These are phyloP conservation scores for Microcebus jonahi DNA, from an alignment of 2,113 vertebrate genomes.

Conservation along the genomic window DNA sequence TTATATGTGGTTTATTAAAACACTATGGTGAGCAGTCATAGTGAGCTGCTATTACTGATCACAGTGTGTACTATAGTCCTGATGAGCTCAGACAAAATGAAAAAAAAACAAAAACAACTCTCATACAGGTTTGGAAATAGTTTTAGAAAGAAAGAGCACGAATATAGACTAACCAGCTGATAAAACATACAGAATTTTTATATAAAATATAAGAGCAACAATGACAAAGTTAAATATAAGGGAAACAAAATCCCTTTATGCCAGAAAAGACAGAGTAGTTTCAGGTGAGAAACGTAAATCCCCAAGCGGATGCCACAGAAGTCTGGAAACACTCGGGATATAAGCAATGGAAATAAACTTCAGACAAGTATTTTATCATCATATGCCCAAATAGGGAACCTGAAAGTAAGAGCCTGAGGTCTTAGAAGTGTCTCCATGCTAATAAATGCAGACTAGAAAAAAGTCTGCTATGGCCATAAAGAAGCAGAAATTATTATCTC, in stretches of 20 bases:
- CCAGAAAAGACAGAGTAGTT: neutral
- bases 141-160: neutral
- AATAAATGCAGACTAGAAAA: neutral
- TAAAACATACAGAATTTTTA: neutral
- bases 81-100: neutral
- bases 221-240: neutral
- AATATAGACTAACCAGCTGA: neutral
- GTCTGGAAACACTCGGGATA: neutral
- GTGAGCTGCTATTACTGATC: neutral
- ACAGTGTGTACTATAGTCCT: fast-evolving
- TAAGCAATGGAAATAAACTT: neutral
- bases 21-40: neutral
- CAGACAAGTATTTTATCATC: neutral
- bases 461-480: neutral
- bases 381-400: neutral
- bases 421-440: neutral
- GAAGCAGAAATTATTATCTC: neutral
- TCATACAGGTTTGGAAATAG: neutral
- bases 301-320: neutral
- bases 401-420: neutral
- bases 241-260: neutral
- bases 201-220: neutral
- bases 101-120: too few relatives aligned
- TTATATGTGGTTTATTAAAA: neutral
- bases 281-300: neutral